These are phyloP conservation scores for Callipepla californica DNA, from an alignment of 2,113 vertebrate genomes.

Conservation along the genomic window DNA sequence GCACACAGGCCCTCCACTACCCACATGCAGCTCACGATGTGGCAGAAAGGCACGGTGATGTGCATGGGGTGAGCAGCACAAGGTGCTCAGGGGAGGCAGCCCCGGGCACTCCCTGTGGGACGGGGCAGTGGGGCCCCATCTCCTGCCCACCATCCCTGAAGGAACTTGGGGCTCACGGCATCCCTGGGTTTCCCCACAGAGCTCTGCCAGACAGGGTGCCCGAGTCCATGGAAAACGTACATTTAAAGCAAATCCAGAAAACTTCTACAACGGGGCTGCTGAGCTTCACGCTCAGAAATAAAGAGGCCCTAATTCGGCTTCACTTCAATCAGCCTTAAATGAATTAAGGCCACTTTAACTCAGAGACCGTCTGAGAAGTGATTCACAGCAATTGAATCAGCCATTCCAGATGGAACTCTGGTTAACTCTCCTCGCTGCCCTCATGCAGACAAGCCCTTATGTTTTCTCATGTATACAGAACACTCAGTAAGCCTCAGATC, in stretches of 20 bases:
- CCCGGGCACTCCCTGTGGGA: not conserved
- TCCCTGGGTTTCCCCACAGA: rapidly evolving
- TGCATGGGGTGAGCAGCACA: rapidly evolving
- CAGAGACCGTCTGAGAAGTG: not conserved
- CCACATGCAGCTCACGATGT: not conserved
- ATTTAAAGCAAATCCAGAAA: not conserved
- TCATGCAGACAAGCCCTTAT: not conserved
- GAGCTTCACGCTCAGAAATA: not conserved
- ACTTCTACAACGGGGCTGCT: not conserved
- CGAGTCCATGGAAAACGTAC: not conserved
- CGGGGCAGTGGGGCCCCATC: not conserved
- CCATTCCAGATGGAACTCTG: rapidly evolving
- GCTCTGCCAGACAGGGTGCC: not conserved
- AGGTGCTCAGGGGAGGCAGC: not conserved
- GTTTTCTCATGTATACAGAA: not conserved
- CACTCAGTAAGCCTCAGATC: not conserved
- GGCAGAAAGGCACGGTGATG: rapidly evolving
- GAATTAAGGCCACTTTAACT: not conserved
- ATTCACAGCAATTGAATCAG: not conserved
- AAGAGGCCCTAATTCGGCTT: not conserved
- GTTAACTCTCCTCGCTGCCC: not conserved
- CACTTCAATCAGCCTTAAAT: not conserved
- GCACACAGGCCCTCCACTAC: rapidly evolving
- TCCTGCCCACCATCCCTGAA: not conserved
- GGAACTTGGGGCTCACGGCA: not conserved